Evolutionary conservation across 2,113 vertebrate genomes (phyloP), one percentile per base, ranked within the genome.

Genomic region (Mohoua ochrocephala): DNA sequence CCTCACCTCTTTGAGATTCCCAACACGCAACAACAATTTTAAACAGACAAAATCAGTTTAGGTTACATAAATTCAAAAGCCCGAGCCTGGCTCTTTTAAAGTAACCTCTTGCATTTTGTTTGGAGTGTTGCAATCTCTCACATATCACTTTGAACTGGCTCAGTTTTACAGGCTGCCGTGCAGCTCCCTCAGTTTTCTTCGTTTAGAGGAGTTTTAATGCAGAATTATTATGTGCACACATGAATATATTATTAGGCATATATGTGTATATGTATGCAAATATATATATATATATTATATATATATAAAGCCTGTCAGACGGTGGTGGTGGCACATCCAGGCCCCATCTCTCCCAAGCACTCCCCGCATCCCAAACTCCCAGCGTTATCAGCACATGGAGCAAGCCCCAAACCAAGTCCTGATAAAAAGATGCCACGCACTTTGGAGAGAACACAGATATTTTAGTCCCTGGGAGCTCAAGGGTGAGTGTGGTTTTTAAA

Each of bases 1-100:
- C 86, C 92, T 92, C 49, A 37, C 95, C 86, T 96, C 92, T 93
- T 97, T 96, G 95, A 96, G 93, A 96, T 97, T 96, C 96, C 94
- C 96, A 69, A 93, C 96, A 96, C 91, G 80, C 92, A 75, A 90
- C 89, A 91, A 93, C 95, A 92, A 94, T 96, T 96, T 97, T 89
- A 95, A 97, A 95, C 85, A 97, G 95, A 96, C 96, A 95, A 96
- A 97, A 97, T 96, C 96, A 96, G 96, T 96, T 96, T 96, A 93
- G 95, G 93, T 96, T 95, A 97, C 96, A 96, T 96, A 96, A 94
- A 95, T 97, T 96, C 96, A 91, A 95, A 96, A 94, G 93, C 92
- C 91, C 23, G 3, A 92, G 96, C 91, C 86, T 96, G 93, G 88
- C 65, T 89, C 96, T 95, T 96, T 95, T 93, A 96, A 97, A 97